These are phyloP conservation scores for Lynx canadensis DNA, from an alignment of 2,113 vertebrate species.

Conservation along the genomic window DNA sequence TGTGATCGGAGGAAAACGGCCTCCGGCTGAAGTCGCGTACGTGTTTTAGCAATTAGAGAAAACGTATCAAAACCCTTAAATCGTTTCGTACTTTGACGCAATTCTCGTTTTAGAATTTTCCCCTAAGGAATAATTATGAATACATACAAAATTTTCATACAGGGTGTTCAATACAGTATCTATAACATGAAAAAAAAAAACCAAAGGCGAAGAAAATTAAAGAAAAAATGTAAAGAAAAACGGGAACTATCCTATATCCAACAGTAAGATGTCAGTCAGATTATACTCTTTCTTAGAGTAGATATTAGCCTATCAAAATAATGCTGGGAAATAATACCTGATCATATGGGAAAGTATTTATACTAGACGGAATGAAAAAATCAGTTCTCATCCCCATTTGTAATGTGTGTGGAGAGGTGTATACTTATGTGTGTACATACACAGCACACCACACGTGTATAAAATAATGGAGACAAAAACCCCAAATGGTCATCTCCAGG, in stretches of 20 bases:
- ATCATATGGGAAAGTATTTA: not conserved
- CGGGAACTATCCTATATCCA: not conserved
- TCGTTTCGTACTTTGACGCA: not conserved
- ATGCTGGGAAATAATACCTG: not conserved
- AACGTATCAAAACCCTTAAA: not conserved
- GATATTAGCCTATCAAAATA: conserved; percentile 9
- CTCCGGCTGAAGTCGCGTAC: not conserved
- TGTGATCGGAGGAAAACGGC: not conserved
- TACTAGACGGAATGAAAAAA: not conserved
- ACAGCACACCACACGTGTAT: not conserved
- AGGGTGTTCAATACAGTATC: not conserved
- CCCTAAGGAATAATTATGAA: not conserved
- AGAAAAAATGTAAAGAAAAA: not conserved
- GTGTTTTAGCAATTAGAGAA: not conserved
- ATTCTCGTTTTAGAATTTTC: not conserved
- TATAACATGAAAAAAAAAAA: not conserved
- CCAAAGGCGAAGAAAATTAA: not conserved
- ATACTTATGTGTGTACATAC: not conserved
- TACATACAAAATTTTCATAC: not conserved
- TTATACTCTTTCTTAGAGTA: not conserved
- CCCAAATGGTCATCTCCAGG: not conserved
- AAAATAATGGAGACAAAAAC: not conserved
- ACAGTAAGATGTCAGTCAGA: not conserved
- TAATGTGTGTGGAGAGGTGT: not conserved
- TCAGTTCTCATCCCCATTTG: not conserved